Evolutionary conservation across 2,113 vertebrate genomes (phyloP).

Genomic region (Oryzias javanicus): DNA sequence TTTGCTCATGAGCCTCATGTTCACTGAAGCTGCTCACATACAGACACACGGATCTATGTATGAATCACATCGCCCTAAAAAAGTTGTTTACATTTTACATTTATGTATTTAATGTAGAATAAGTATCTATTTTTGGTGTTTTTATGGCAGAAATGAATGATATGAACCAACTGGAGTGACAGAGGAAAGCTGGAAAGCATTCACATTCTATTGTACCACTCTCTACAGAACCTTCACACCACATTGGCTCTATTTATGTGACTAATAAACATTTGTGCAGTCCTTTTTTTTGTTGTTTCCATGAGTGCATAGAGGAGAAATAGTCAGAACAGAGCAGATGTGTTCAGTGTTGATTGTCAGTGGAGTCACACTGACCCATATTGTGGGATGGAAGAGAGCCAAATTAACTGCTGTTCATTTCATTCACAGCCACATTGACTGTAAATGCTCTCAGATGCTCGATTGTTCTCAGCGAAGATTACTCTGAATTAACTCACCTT

Average conservation of each 20-base stretch:
- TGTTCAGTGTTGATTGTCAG: neutral
- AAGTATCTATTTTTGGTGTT: too few relatives aligned
- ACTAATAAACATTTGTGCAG: too few relatives aligned
- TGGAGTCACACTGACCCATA: neutral
- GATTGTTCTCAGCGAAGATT: neutral
- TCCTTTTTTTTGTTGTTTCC: slow-evolving; percentile 1
- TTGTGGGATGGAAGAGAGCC: neutral
- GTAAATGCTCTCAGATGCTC: neutral
- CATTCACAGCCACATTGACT: neutral
- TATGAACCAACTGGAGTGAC: too few relatives aligned
- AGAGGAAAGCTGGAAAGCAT: too few relatives aligned
- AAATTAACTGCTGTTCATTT: neutral
- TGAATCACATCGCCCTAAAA: too few relatives aligned
- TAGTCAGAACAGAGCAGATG: neutral
- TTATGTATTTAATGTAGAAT: too few relatives aligned
- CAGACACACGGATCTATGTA: neutral
- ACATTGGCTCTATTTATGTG: slow-evolving; percentile 7
- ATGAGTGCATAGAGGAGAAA: neutral
- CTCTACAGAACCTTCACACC: slow-evolving; percentile 1
- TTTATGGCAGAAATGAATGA: too few relatives aligned
- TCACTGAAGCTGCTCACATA: neutral
- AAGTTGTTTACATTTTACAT: too few relatives aligned
- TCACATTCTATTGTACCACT: too few relatives aligned
- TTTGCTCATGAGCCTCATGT: slow-evolving; percentile 9
- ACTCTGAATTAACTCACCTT: too few relatives aligned